Evolutionary conservation across 2,888 invertebrate species (phyloP).

Genomic region (Sialis lutaria): DNA sequence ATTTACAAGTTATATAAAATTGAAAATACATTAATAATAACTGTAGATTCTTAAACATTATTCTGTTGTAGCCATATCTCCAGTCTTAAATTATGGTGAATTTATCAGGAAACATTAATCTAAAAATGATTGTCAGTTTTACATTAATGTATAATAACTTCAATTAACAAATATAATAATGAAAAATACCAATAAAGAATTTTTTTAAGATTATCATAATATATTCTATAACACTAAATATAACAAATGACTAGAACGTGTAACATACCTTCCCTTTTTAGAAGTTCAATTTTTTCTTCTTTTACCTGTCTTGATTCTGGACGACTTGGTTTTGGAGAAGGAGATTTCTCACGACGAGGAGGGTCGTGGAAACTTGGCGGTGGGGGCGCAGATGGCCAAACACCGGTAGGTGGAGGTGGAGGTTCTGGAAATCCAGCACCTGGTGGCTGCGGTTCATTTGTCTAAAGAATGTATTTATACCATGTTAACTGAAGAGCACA

Average conservation of each 20-base stretch:
- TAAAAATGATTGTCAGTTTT: too few species aligned
- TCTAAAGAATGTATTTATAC: neutral
- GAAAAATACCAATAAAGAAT: too few species aligned
- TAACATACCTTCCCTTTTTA: neutral
- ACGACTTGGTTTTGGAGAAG: conserved; percentile 13
- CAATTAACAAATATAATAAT: too few species aligned
- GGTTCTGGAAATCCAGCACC: conserved; percentile 13
- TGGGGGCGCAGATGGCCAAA: conserved; percentile 14
- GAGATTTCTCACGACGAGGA: neutral
- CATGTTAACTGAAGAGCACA: too few species aligned
- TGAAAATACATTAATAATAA: neutral
- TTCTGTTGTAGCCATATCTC: too few species aligned
- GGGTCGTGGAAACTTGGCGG: conserved; percentile 16
- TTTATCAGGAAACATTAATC: too few species aligned
- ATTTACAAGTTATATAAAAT: conserved; percentile 7
- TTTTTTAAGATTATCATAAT: too few species aligned
- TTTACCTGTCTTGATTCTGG: conserved; percentile 22
- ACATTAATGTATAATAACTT: too few species aligned
- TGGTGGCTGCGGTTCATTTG: conserved; percentile 11
- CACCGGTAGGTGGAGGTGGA: conserved; percentile 8
- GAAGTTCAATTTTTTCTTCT: neutral
- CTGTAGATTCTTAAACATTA: too few species aligned
- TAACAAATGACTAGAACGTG: too few species aligned
- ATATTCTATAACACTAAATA: too few species aligned
- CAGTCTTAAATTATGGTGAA: too few species aligned